A percentile compares a stretch with the other conserved stretches of the same genome.
phyloP scores from a whole-genome alignment of 37 sponge, comb jelly and placozoan genomes.

The Corticium candelabrum region DNA sequence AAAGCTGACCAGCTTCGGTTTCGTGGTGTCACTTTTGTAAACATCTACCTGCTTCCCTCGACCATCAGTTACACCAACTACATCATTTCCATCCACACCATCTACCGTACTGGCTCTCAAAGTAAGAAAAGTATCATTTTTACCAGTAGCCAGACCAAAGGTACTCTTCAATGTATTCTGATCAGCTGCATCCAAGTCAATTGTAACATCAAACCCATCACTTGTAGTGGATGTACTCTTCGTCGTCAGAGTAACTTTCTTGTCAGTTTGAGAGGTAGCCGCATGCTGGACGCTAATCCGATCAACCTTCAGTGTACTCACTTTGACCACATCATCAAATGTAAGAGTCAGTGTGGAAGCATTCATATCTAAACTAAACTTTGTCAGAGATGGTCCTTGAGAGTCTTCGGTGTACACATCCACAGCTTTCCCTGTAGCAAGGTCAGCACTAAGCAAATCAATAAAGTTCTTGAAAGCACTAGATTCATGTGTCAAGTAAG shows the following conservation, averaged over 20 bases:
- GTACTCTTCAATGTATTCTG: constrained; percentile 20
- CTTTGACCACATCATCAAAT: constrained; percentile 54
- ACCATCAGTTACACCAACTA: constrained; percentile 74
- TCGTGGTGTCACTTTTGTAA: constrained; percentile 24
- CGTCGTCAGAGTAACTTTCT: not conserved
- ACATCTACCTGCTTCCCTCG: constrained; percentile 36
- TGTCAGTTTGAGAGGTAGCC: constrained; percentile 6
- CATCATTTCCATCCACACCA: constrained; percentile 33
- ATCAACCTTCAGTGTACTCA: constrained; percentile 20
- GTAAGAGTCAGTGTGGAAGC: not conserved
- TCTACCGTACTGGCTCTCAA: constrained; percentile 52
- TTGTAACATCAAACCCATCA: not conserved
- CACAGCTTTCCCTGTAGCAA: not conserved
- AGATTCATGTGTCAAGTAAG: constrained; percentile 34
- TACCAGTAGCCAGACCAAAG: constrained; percentile 26
- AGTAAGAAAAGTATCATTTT: constrained; percentile 24
- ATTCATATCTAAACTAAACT: not conserved
- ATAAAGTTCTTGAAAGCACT: constrained; percentile 44
- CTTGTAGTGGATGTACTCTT: not conserved
- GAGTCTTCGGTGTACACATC: not conserved
- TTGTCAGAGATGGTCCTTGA: not conserved
- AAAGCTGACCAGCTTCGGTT: constrained; percentile 44
- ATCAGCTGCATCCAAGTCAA: not conserved
- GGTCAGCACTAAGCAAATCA: not conserved
- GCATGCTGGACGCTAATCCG: constrained; percentile 26